Evolutionary conservation across 2,797 vertebrate species (phyloP).

Genomic region (Sebastes aleutianus): DNA sequence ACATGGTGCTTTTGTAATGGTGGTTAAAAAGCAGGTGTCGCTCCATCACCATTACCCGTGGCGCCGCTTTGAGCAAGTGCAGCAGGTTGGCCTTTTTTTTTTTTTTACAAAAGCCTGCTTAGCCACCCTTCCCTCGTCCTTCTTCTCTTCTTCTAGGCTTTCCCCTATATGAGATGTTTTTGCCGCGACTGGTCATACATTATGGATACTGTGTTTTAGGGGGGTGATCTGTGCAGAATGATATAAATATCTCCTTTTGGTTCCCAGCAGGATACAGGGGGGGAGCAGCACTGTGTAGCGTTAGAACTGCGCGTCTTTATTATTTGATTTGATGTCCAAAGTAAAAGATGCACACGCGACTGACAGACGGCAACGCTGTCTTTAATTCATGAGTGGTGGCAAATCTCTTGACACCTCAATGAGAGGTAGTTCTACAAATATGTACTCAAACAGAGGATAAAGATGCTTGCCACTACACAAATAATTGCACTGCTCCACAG

Average conservation of each 20-base stretch:
- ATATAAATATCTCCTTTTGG: constrained; percentile 78
- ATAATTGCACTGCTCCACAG: constrained; percentile 9
- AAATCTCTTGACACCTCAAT: constrained; percentile 29
- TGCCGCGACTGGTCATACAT: constrained; percentile 72
- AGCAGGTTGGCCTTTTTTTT: constrained; percentile 1
- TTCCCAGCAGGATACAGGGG: constrained; percentile 59
- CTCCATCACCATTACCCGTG: not conserved
- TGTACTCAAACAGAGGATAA: not conserved
- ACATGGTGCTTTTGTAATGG: not conserved
- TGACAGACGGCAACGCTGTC: constrained; percentile 9
- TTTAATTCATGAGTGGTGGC: constrained; percentile 51
- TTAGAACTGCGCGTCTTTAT: constrained; percentile 50
- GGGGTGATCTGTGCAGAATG: constrained; percentile 65
- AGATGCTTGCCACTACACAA: not conserved
- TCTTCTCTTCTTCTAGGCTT: constrained; percentile 28
- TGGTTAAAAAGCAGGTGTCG: not conserved
- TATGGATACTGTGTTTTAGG: constrained; percentile 76
- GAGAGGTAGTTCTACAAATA: constrained; percentile 10
- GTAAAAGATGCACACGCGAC: constrained; percentile 28
- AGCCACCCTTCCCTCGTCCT: not conserved
- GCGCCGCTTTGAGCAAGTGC: constrained; percentile 3
- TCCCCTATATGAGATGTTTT: constrained; percentile 49
- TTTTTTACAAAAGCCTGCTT: constrained; percentile 5
- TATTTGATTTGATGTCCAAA: constrained; percentile 64
- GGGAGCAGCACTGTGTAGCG: constrained; percentile 33